Evolutionary conservation across 2,797 vertebrate species (phyloP), one percentile per base, ranked within the genome.

Genomic region (Leptatherina wallacei): DNA sequence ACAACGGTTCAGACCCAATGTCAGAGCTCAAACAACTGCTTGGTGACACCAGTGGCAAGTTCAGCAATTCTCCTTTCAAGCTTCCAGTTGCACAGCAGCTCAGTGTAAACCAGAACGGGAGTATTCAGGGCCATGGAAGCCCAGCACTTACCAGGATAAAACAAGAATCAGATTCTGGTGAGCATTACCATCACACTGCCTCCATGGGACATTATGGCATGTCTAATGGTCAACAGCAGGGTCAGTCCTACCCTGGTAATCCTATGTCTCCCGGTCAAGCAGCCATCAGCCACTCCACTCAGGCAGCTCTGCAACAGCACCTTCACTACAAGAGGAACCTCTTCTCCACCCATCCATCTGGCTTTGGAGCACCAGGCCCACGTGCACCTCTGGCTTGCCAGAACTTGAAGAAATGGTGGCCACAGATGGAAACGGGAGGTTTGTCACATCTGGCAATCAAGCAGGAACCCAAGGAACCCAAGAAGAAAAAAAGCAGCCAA

Each of bases 321-420:
- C 97, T 99, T 87, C 97, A 98, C 82, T 96, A 98, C 91, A 98
- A 96, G 84, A 96, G 98, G 75, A 97, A 95, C 89, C 97, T 99
- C 77, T 99, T 99, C 82, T 89, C 93, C 83, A 96, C 61, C 93
- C 95, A 88, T 68, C 91, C 88, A 0, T 58, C 91, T 60, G 82
- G 89, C 63, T 92, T 84, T 29, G 86, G 85, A 82, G 59, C 69
- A 68, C 1, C 84, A 27, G 71, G 71, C 38, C 76, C 70, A 32
- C 89, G 57, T 71, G 68, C 63, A 67, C 82, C 91, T 42, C 69
- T 88, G 81, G 84, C 85, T 69, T 91, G 91, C 29, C 94, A 95
- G 56, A 95, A 96, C 87, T 85, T 95, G 22, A 95, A 93, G 73
- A 94, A 94, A 44, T 89, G 94, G 93, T 99, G 97, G 97, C 98